Percentiles rank a stretch among this genome's conserved stretches.
Evolutionary conservation across 2,888 invertebrate species (phyloP).

Genomic region (Rhogogaster chlorosoma): DNA sequence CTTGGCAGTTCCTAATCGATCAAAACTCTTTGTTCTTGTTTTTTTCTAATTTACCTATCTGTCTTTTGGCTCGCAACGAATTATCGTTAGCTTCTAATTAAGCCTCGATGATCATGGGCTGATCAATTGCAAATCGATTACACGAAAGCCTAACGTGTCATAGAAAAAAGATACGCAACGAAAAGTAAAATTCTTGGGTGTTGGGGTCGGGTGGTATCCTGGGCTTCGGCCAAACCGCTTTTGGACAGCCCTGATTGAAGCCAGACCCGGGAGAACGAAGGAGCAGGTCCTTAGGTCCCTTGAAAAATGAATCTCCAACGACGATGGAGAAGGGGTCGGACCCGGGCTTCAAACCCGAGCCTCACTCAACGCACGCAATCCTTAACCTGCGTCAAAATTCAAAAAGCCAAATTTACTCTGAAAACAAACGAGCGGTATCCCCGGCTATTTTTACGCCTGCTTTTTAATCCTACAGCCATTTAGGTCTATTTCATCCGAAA

Average conservation of each 20-base stretch:
- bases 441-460: constrained; percentile 43
- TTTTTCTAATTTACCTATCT: not conserved
- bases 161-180: not conserved
- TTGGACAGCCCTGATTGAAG: constrained; percentile 57
- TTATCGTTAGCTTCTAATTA: not conserved
- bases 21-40: not conserved
- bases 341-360: constrained; percentile 10
- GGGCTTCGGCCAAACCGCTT: constrained; percentile 30
- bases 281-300: constrained; percentile 69
- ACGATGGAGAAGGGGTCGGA: constrained; percentile 63
- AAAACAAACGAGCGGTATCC: constrained; percentile 53
- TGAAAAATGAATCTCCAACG: constrained; percentile 71
- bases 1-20: not conserved
- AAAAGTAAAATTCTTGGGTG: not conserved
- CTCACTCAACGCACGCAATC: constrained; percentile 58
- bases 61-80: not conserved
- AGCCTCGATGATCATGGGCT: not conserved
- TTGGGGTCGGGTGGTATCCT: not conserved
- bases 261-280: constrained; percentile 54
- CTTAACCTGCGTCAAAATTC: constrained; percentile 66
- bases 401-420: constrained; percentile 60
- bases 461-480: not conserved
- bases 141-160: not conserved
- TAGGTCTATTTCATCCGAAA: not conserved
- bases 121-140: not conserved